Evolutionary conservation across 2,113 vertebrate species (phyloP), one percentile per base, ranked within the genome.

Genomic region (Atherinomorus stipes): DNA sequence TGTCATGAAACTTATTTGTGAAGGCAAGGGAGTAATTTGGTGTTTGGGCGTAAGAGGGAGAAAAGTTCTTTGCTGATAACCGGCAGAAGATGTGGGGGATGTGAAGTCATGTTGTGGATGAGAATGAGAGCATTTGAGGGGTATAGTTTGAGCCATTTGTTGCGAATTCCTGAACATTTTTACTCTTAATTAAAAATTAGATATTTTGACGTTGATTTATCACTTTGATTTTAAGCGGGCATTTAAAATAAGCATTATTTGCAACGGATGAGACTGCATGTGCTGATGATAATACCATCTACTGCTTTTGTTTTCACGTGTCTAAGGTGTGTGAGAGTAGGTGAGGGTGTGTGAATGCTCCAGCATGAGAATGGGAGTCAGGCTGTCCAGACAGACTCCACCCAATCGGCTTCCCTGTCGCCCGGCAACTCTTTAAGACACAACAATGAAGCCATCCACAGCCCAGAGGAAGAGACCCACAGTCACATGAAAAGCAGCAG

Each of bases 381-480:
- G 80, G 49, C 11, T 53, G 80, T 90, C 84, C 81, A 92, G 91
- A 93, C 89, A 45, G 81, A 77, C 90, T 86, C 85, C 87, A 87
- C 90, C 87, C 88, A 72, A 83, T 89, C 80, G 85, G 88, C 73
- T 82, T 81, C 72, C 76, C 74, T 78, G 88, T 89, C 80, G 71
- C 86, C 80, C 74, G 67, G 71, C 49, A 78, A 76, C 84, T 88
- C 83, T 77, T 64, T 71, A 80, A 86, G 74, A 73, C 75, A 75
- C 88, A 89, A 90, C 90, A 91, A 88, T 92, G 88, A 88, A 72
- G 31, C 65, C 79, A 62, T 81, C 81, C 81, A 63, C 22, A 2
- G 61, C 58, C 59, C 54, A 0, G 45, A 70, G 66, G 83, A 67
- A 23, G 69, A 78, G 67, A 53, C 73, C 57, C 40, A 64, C 58